Evolutionary conservation across 2,797 vertebrate genomes (phyloP), one percentile per base, ranked within the genome.

Genomic region (Myripristis murdjan): DNA sequence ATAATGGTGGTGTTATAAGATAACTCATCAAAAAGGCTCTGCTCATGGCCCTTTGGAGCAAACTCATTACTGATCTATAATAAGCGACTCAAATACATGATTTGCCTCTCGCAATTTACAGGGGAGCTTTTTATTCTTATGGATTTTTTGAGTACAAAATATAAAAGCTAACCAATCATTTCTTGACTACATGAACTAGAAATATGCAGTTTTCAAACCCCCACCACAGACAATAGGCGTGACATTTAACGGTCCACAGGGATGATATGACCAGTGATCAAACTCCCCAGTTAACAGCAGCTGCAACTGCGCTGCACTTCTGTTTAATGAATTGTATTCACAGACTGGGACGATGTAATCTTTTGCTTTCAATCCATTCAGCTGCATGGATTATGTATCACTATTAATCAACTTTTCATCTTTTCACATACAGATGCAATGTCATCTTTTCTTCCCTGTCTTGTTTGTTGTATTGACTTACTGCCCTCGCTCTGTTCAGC

Each of bases 321-420:
- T 60, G 89, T 91, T 87, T 87, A 87, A 91, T 82, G 58, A 91
- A 85, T 77, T 79, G 81, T 84, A 79, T 82, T 87, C 69, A 74
- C 78, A 74, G 64, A 75, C 73, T 70, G 64, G 60, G 56, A 66
- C 64, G 23, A 65, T 71, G 75, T 72, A 81, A 83, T 79, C 62
- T 67, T 55, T 69, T 56, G 44, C 76, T 84, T 82, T 82, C 73
- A 76, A 86, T 88, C 85, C 77, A 87, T 74, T 82, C 77, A 84
- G 23, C 8, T 43, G 47, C 49, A 63, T 31, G 61, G 77, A 85
- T 85, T 83, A 84, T 73, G 37, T 2, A 37, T 58, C 24, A 77
- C 18, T 22, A 59, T 85, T 83, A 84, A 81, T 87, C 64, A 81
- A 67, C 22, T 49, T 64, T 68, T 66, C 59, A 68, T 71, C 58